A percentile compares a stretch with the other conserved stretches of the same genome.
These are phyloP conservation scores for Craterocephalus amniculus DNA, from an alignment of 2,797 vertebrate species.

Conservation along the genomic window DNA sequence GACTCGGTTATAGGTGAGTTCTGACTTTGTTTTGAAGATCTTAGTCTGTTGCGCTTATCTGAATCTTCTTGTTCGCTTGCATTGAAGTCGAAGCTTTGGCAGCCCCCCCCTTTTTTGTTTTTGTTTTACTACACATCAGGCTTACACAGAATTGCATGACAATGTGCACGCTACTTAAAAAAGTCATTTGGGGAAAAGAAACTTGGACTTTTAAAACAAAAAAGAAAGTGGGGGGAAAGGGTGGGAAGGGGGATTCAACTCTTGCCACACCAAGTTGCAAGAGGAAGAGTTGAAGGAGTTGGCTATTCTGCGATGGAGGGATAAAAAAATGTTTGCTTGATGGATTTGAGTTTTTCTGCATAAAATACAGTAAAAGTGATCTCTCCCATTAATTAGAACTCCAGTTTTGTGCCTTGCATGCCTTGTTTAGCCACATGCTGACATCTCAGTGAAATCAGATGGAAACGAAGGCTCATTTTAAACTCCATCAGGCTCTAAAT, in stretches of 20 bases:
- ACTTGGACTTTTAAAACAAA: neutral
- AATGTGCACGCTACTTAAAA: neutral
- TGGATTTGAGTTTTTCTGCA: slow-evolving; percentile 21
- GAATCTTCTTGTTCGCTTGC: neutral
- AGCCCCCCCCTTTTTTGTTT: neutral
- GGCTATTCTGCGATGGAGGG: slow-evolving; percentile 14
- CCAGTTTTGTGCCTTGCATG: neutral
- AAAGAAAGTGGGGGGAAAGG: neutral
- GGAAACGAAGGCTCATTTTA: neutral
- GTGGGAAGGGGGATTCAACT: neutral
- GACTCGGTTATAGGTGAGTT: slow-evolving; percentile 54
- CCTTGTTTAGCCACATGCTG: neutral
- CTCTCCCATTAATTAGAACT: neutral
- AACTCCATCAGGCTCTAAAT: neutral
- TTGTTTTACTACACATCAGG: neutral
- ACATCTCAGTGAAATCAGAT: neutral
- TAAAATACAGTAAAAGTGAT: neutral
- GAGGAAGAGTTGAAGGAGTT: neutral
- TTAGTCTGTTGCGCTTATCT: neutral
- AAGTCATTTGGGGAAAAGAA: neutral
- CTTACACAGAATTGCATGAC: neutral
- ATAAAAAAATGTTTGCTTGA: slow-evolving; percentile 14
- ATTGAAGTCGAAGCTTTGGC: slow-evolving; percentile 19
- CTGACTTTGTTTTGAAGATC: neutral
- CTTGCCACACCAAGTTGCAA: neutral